phyloP scores from a whole-genome alignment of 1,140 invertebrate species.

The Trichonephila clavipes region DNA sequence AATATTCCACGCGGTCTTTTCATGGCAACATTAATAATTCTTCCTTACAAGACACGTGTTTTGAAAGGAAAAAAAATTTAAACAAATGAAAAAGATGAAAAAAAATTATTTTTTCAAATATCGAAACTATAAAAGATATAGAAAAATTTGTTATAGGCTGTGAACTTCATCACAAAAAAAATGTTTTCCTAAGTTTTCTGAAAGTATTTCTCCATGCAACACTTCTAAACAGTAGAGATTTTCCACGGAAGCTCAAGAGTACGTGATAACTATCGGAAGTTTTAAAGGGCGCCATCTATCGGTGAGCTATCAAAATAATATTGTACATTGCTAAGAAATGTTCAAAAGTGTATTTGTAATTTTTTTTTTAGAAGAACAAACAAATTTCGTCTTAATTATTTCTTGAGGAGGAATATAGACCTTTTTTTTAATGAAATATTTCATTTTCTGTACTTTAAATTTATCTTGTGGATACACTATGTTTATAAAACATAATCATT shows the following conservation, averaged over 20 bases:
- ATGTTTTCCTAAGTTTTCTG: not conserved
- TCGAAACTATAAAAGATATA: not conserved
- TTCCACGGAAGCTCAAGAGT: constrained; percentile 20
- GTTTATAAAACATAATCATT: too few relatives aligned
- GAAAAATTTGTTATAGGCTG: too few relatives aligned
- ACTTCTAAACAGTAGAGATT: not conserved
- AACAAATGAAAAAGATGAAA: not conserved
- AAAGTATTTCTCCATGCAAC: not conserved
- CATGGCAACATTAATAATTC: constrained; percentile 60
- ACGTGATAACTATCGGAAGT: not conserved
- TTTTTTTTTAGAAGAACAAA: too few relatives aligned
- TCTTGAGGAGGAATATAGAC: too few relatives aligned
- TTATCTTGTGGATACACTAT: too few relatives aligned
- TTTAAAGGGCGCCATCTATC: not conserved
- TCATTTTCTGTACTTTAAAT: too few relatives aligned
- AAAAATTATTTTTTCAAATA: not conserved
- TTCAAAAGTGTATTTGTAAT: too few relatives aligned
- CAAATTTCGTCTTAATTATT: too few relatives aligned
- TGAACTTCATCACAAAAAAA: too few relatives aligned
- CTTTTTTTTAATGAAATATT: too few relatives aligned
- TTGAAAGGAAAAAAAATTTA: not conserved
- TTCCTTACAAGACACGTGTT: constrained; percentile 10
- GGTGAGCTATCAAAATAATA: not conserved
- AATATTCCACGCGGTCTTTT: constrained; percentile 55
- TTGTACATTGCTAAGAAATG: too few relatives aligned